Conservation (phyloP, 2,113 vertebrate genomes). For the Ictalurus punctatus region DNA sequence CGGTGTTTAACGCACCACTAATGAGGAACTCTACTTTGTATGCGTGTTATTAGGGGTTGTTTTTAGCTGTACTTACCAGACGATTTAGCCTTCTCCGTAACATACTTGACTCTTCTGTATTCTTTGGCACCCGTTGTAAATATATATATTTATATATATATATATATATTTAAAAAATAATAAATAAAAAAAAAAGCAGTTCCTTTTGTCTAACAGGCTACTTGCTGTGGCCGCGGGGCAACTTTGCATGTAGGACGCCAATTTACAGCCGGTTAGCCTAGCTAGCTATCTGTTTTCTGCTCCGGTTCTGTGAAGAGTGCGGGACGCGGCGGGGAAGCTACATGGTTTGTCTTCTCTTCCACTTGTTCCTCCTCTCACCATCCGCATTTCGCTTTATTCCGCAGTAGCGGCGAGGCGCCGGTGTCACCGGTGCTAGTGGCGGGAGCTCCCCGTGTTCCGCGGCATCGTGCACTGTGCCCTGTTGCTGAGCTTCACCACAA, state of each 20-base stretch:
- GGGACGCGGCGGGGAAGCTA: conserved; percentile 69
- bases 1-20: too few species aligned
- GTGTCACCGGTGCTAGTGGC: conserved; percentile 55
- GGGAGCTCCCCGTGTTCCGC: conserved; percentile 58
- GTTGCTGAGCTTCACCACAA: conserved; percentile 66
- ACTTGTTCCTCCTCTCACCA: conserved; percentile 66
- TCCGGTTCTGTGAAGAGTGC: conserved; percentile 66
- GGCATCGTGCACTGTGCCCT: conserved; percentile 68
- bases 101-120: conserved; percentile 64
- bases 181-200: conserved; percentile 35
- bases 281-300: conserved; percentile 70
- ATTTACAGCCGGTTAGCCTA: conserved; percentile 46
- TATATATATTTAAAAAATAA: too few species aligned
- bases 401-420: conserved; percentile 65
- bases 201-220: conserved; percentile 60
- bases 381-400: conserved; percentile 70
- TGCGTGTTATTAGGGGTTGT: not conserved
- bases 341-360: conserved; percentile 71
- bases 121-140: conserved; percentile 50
- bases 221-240: conserved; percentile 60
- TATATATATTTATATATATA: too few species aligned
- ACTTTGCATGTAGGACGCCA: conserved; percentile 73
- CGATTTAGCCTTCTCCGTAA: conserved; percentile 72
- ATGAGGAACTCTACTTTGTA: too few species aligned
- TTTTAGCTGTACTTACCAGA: conserved; percentile 69